Base-by-base conservation (phyloP, 1,140 invertebrate genomes). In the Megathymus violae region DNA sequence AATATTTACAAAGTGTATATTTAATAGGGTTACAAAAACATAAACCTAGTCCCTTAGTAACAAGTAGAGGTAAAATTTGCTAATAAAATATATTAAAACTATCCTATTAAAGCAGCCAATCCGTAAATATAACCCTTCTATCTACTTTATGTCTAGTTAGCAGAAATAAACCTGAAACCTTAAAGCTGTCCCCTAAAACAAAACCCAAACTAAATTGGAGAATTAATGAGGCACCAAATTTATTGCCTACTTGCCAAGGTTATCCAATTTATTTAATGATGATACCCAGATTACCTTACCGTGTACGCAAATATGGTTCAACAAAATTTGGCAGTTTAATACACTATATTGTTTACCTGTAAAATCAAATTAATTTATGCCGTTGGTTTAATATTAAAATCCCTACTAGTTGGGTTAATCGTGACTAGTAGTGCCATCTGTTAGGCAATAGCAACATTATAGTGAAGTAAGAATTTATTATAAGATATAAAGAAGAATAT, bases 401-500 rank as follows among this genome's bases (percentile, higher is more conserved):
- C 22, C 38, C 7, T 54, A 3, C 13, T 4, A 31, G 38, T 16
- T n/a, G 22, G 40, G 10, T 10, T 13, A 44, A 15, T 19, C 11
- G 62, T 14, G 43, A 63, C 64, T 17, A 56, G 50, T 73, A 68
- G 19, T 75, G 80, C 80, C 82, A 82, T 83, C 82, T 85, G 16
- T 69, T 64, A 64, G 19, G 36, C 76, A 82, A 75, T 82, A 71
- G 79, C 59, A 34, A 31, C 27, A 31, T 31, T 31, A 52, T 40
- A 64, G 47, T 17, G n/a, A n/a, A n/a, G n/a, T n/a, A n/a, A n/a
- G n/a, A n/a, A n/a, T n/a, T n/a, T n/a, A n/a, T n/a, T n/a, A n/a
- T n/a, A n/a, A n/a, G n/a, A n/a, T n/a, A n/a, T n/a, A n/a, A n/a
- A n/a, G n/a, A n/a, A n/a, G n/a, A n/a, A n/a, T n/a, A n/a, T n/a